Evolutionary conservation across 2,888 invertebrate species (phyloP).

Genomic region (Tryphoninae sp.): DNA sequence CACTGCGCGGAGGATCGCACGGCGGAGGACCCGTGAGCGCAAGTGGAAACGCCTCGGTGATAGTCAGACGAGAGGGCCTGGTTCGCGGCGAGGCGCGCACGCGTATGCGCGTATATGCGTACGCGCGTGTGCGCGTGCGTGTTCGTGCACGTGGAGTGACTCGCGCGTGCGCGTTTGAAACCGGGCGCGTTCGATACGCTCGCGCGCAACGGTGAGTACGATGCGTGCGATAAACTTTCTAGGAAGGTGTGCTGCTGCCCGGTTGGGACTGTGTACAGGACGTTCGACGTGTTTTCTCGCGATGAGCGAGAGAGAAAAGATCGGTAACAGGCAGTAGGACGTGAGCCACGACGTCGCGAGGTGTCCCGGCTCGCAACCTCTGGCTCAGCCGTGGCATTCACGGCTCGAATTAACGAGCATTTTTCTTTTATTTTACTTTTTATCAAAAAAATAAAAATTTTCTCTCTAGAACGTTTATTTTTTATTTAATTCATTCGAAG

Average conservation of each 20-base stretch:
- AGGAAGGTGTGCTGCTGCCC: constrained; percentile 46
- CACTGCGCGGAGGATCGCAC: constrained; percentile 45
- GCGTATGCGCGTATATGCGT: constrained; percentile 29
- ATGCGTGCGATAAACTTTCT: constrained; percentile 49
- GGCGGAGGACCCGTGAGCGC: constrained; percentile 37
- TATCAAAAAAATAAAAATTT: no score
- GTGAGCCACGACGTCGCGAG: constrained; percentile 45
- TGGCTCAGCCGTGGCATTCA: constrained; percentile 30
- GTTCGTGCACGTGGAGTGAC: constrained; percentile 20
- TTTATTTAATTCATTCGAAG: no score
- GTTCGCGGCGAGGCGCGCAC: constrained; percentile 16
- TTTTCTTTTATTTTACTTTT: not conserved
- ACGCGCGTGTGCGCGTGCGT: constrained; percentile 29
- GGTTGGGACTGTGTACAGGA: constrained; percentile 22
- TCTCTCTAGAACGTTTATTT: no score
- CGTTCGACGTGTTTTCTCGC: not conserved
- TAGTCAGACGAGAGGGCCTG: constrained; percentile 53
- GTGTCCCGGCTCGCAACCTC: constrained; percentile 32
- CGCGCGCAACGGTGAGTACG: constrained; percentile 20
- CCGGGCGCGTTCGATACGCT: not conserved
- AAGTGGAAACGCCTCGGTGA: constrained; percentile 59
- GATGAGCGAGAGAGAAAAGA: constrained; percentile 22
- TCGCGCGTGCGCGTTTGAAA: not conserved
- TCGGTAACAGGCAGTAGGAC: constrained; percentile 34
- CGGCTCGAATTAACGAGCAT: constrained; percentile 14